phyloP scores from a whole-genome alignment of 2,113 vertebrate species.

The Phycodurus eques region DNA sequence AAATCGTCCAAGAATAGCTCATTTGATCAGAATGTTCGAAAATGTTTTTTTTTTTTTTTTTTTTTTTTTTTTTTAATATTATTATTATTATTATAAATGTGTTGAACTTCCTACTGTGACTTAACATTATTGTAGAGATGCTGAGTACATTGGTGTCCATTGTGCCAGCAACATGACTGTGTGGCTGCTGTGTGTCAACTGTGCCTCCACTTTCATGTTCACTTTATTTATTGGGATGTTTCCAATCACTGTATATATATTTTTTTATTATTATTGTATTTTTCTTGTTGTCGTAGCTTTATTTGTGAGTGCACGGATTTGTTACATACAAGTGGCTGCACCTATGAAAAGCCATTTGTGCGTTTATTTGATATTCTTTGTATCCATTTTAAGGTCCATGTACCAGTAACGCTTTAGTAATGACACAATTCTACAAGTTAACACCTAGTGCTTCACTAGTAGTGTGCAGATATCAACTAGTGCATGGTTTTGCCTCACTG shows the following conservation, averaged over 20 bases:
- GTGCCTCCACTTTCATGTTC: constrained; percentile 45
- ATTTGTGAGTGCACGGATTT: constrained; percentile 17
- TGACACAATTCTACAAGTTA: too few relatives aligned
- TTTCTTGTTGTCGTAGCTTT: constrained; percentile 13
- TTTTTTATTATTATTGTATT: constrained; percentile 4
- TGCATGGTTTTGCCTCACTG: too few relatives aligned
- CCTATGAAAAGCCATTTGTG: background rate
- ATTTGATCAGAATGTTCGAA: background rate
- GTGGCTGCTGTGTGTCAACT: constrained; percentile 19
- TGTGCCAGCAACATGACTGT: constrained; percentile 14
- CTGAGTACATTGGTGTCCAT: constrained; percentile 7
- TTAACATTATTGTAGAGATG: constrained; percentile 4
- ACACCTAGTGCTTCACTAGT: too few relatives aligned
- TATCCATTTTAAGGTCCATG: too few relatives aligned
- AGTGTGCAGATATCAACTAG: too few relatives aligned
- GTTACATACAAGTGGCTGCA: constrained; percentile 20
- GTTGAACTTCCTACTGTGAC: constrained; percentile 22
- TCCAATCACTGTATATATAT: constrained; percentile 15
- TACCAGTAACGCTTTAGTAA: too few relatives aligned
- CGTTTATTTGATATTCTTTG: background rate
- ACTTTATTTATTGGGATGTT: constrained; percentile 65
- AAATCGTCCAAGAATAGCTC: background rate
- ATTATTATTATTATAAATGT: background rate
- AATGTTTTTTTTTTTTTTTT: background rate
- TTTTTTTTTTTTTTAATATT: too few relatives aligned